Conservation (phyloP, 2,888 invertebrate species). For the Drosophila neonasuta region DNA sequence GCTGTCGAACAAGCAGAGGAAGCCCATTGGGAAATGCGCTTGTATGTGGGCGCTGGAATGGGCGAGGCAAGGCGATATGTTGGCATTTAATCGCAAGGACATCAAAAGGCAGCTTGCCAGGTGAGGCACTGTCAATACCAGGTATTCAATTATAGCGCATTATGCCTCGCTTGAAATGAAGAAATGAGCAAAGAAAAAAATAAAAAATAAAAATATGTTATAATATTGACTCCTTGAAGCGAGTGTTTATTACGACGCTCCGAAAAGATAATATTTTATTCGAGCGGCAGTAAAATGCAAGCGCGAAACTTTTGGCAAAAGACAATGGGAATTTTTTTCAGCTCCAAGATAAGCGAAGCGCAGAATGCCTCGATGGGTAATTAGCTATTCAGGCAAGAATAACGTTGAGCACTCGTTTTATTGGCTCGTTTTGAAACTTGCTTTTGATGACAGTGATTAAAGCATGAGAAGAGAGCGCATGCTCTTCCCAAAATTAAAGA, state of each 20-base stretch:
- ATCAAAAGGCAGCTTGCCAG: constrained; percentile 4
- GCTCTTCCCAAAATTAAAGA: background rate
- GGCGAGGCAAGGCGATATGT: constrained; percentile 30
- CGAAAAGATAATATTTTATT: constrained; percentile 44
- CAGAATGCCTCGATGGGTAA: constrained; percentile 37
- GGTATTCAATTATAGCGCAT: constrained; percentile 37
- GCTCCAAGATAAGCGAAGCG: constrained; percentile 2
- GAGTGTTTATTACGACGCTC: constrained; percentile 37
- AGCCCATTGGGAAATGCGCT: constrained; percentile 7
- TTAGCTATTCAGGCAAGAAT: constrained; percentile 45
- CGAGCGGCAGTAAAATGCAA: constrained; percentile 42
- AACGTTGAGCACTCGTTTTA: constrained; percentile 45
- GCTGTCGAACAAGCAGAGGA: constrained; percentile 8
- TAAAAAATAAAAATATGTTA: background rate
- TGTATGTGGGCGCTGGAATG: constrained; percentile 18
- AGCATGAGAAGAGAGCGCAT: background rate
- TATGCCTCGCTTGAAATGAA: constrained; percentile 8
- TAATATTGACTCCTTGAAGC: background rate
- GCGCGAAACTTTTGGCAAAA: constrained; percentile 18
- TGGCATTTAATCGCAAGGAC: constrained; percentile 40
- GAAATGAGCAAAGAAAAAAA: background rate
- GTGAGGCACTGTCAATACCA: constrained; percentile 6
- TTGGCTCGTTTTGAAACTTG: constrained; percentile 21
- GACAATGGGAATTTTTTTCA: constrained; percentile 1
- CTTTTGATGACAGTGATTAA: constrained; percentile 4